Evolutionary conservation across 2,888 invertebrate genomes (phyloP), one percentile per base, ranked within the genome.

Genomic region (Hesperia comma): DNA sequence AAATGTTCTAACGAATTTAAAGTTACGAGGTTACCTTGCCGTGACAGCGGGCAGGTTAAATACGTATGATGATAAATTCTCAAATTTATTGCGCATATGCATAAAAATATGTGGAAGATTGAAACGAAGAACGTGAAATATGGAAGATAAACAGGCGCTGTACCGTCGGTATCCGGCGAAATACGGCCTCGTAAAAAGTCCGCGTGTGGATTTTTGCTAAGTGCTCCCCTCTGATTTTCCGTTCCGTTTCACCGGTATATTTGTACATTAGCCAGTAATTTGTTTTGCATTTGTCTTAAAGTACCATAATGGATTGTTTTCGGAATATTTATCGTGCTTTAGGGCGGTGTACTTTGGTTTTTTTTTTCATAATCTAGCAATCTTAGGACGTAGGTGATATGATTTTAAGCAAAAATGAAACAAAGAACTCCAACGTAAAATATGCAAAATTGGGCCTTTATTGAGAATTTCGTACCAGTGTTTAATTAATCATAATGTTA

Each of bases 121-220:
- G 79, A 81, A 83, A 82, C 72, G 77, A 75, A 79, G 75, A 78
- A 79, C 71, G 74, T 78, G 79, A 82, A 81, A 83, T 82, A 84
- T 84, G 79, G 75, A 83, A 83, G 79, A 83, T 81, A 84, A 82
- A 82, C 79, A 83, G 77, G 69, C 69, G 72, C 68, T 67, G 74
- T 66, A 70, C 63, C 73, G 74, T 70, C 75, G 74, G 73, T 71
- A 73, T 72, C 77, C 71, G 74, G 79, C 81, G 83, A 85, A 84
- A 86, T 83, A 87, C 79, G 70, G 74, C 79, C 70, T 85, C 87
- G 79, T 87, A 87, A 88, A 86, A 82, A 75, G 73, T 72, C 77
- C 78, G 75, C 77, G 79, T 74, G 75, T 74, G 79, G 80, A 80
- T 82, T 81, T 78, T 75, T 71, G 73, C 75, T 79, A 77, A 79